Conservation (phyloP, 2,888 invertebrate genomes). For the Himalopsyche kuldschensis region DNA sequence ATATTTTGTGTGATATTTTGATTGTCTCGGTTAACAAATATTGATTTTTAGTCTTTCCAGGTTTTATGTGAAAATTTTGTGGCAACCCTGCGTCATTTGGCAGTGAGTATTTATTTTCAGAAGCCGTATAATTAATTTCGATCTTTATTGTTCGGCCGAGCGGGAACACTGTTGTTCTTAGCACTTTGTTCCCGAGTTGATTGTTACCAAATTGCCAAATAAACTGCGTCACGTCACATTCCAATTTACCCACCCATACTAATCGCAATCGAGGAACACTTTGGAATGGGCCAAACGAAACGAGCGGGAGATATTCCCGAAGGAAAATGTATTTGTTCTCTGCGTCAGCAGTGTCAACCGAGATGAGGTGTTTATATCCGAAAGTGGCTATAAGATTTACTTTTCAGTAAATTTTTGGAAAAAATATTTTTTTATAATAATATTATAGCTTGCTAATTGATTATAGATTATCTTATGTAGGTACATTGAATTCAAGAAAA, state of each 20-base stretch:
- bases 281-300: neutral
- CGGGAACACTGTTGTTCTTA: constrained; percentile 1
- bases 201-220: constrained; percentile 17
- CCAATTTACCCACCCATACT: neutral
- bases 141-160: constrained; percentile 26
- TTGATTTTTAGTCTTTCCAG: too few relatives aligned
- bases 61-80: neutral
- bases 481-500: too few relatives aligned
- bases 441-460: too few relatives aligned
- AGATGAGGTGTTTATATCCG: neutral
- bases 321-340: neutral
- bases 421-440: too few relatives aligned
- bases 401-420: too few relatives aligned
- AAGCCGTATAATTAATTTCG: constrained; percentile 30
- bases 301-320: neutral
- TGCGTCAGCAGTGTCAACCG: neutral
- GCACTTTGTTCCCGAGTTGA: constrained; percentile 27
- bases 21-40: too few relatives aligned
- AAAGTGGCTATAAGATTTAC: neutral
- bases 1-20: too few relatives aligned
- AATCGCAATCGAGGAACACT: neutral
- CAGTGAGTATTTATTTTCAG: constrained; percentile 16
- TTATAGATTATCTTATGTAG: too few relatives aligned
- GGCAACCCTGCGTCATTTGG: neutral
- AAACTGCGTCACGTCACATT: constrained; percentile 22